Evolutionary conservation across 1,140 invertebrate genomes (phyloP).

Genomic region (Cotesia vestalis): DNA sequence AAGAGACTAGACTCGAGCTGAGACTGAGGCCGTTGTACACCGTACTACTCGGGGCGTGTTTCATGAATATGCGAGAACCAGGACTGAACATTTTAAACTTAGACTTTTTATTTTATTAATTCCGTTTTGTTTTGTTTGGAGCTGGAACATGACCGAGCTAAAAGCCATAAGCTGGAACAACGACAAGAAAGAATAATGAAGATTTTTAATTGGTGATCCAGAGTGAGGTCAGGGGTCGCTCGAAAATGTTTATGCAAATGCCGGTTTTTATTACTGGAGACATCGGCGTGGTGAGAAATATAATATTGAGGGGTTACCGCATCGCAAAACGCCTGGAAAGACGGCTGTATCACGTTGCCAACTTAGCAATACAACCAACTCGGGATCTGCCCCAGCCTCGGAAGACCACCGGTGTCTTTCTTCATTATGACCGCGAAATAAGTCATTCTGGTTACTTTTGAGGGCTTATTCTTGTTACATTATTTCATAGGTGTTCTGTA

Average conservation of each 20-base stretch:
- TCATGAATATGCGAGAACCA: too few species aligned
- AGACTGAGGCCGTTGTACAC: too few species aligned
- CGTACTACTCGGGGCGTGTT: too few species aligned
- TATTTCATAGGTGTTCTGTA: slow-evolving; percentile 6
- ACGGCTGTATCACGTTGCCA: slow-evolving; percentile 48
- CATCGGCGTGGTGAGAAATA: slow-evolving; percentile 48
- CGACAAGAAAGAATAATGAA: not conserved
- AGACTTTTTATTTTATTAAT: too few species aligned
- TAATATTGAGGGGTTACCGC: slow-evolving; percentile 55
- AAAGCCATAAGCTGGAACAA: too few species aligned
- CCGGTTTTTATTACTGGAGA: not conserved
- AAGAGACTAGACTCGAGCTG: too few species aligned
- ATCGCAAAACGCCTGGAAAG: slow-evolving; percentile 54
- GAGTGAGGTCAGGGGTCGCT: not conserved
- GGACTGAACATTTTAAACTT: too few species aligned
- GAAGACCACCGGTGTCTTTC: slow-evolving; percentile 13
- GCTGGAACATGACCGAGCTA: too few species aligned
- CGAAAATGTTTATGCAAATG: not conserved
- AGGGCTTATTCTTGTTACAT: not conserved
- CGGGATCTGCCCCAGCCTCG: not conserved
- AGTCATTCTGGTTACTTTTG: not conserved
- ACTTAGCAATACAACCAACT: not conserved
- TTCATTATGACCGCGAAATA: not conserved
- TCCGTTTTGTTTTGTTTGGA: too few species aligned
- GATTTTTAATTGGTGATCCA: not conserved